Base-by-base conservation (phyloP, 2,888 invertebrate genomes). In the Ecliptopera silaceata region DNA sequence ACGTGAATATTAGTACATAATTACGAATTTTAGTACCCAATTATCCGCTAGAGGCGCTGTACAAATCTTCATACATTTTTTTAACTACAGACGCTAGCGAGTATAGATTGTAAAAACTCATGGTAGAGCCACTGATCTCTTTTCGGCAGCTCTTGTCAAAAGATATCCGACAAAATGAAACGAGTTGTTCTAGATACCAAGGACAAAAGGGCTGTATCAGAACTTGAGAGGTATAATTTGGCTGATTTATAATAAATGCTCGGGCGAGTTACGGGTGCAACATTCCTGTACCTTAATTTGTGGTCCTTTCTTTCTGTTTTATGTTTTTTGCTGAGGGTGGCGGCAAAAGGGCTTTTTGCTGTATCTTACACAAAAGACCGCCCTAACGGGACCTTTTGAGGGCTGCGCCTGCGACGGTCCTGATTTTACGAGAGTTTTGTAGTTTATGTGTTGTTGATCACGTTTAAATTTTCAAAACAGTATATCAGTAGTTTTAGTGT, bases 211-310 rank as follows among this genome's bases (percentile, higher is more conserved):
- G 65, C 66, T 65, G 63, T 68, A 61, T 62, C 63, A 65, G 59
- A 20, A 56, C 61, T 56, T 59, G 49, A 67, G 62, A 65, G 66
- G 68, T 76, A 75, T 80, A 80, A 80, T 79, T 80, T 77, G 69
- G 64, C 70, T 69, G 70, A 75, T 76, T 77, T 78, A 74, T 76
- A 70, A 79, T 73, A 77, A 80, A 79, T 71, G 72, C 61, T 73
- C 73, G 72, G 76, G 72, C 68, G 71, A 75, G 79, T 82, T 79
- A 82, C 86, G 88, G 86, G 82, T 86, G 86, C 85, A 87, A 83
- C 87, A 90, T 89, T 88, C 88, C 75, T 70, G 77, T 80, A 81
- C 83, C 75, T 82, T 88, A 88, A 90, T 90, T 90, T 88, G 84
- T 84, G 82, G 81, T 81, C 82, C 82, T 88, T 86, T 80, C 79